A percentile compares a stretch with the other conserved stretches of the same genome.
Evolutionary conservation across 1,140 invertebrate species (phyloP).

Genomic region (Artemia franciscana): DNA sequence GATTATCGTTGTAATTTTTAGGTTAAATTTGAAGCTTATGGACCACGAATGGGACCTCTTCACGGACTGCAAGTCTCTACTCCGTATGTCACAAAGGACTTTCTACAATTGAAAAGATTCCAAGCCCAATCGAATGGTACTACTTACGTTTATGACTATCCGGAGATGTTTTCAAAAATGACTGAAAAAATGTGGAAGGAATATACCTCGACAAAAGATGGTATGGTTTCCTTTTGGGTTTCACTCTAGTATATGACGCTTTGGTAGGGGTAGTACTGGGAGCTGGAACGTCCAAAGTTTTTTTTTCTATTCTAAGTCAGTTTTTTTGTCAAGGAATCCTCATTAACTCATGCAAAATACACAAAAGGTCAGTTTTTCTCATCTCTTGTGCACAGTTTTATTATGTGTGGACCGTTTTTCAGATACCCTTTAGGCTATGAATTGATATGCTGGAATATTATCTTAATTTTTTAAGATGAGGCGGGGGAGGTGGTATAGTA

Average conservation of each 20-base stretch:
- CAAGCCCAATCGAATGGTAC: constrained; percentile 87
- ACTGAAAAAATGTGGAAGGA: constrained; percentile 59
- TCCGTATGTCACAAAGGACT: constrained; percentile 92
- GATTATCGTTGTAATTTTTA: constrained; percentile 30
- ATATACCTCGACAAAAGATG: too few species aligned
- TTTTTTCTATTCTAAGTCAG: too few species aligned
- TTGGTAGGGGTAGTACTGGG: constrained; percentile 8
- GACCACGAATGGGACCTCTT: constrained; percentile 58
- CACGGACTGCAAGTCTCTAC: constrained; percentile 81
- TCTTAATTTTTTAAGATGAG: too few species aligned
- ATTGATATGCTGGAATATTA: too few species aligned
- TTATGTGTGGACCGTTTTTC: too few species aligned
- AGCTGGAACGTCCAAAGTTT: too few species aligned
- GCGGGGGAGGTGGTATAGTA: too few species aligned
- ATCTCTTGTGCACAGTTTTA: too few species aligned
- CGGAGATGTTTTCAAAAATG: constrained; percentile 88
- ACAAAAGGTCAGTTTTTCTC: too few species aligned
- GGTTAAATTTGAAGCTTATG: constrained; percentile 66
- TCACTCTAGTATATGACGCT: constrained; percentile 2
- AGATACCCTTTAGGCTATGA: too few species aligned
- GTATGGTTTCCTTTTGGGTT: constrained; percentile 33
- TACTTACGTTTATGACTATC: constrained; percentile 93
- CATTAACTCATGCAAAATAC: too few species aligned
- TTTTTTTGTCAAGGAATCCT: too few species aligned
- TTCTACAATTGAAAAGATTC: constrained; percentile 88